A percentile compares a stretch with the other conserved stretches of the same genome.
Conservation (phyloP, 2,113 vertebrate genomes). For the Ciconia stormi region DNA sequence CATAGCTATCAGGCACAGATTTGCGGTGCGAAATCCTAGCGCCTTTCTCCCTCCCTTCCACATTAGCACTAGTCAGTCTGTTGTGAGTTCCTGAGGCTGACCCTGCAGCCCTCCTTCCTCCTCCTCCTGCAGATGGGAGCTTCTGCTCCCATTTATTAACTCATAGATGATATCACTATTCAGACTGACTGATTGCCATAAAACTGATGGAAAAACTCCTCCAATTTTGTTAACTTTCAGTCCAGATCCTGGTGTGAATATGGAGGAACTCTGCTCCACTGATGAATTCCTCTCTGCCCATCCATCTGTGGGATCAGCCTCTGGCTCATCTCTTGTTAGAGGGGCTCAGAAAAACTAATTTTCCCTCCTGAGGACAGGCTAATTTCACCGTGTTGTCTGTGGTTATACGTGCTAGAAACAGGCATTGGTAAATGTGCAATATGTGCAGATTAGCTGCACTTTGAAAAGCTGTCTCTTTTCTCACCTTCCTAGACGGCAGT, state of each 20-base stretch:
- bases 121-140: not conserved
- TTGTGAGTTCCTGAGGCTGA: rapidly evolving
- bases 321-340: not conserved
- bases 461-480: slow-evolving; percentile 7
- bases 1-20: not conserved
- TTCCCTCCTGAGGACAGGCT: not conserved
- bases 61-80: not conserved
- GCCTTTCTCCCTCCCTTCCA: not conserved
- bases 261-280: not conserved
- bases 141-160: not conserved
- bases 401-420: not conserved
- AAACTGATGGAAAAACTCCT: not conserved
- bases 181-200: not conserved
- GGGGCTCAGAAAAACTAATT: not conserved
- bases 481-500: not conserved
- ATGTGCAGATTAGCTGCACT: not conserved
- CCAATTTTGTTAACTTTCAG: not conserved
- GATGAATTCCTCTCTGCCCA: not conserved
- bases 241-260: not conserved
- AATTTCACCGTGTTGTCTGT: not conserved
- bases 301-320: not conserved
- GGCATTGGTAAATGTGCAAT: not conserved
- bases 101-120: not conserved
- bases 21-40: not conserved
- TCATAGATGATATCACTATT: not conserved